A percentile compares a stretch with the other conserved stretches of the same genome.
Evolutionary conservation across 2,113 vertebrate species (phyloP).

Genomic region (Bagarius yarrelli): DNA sequence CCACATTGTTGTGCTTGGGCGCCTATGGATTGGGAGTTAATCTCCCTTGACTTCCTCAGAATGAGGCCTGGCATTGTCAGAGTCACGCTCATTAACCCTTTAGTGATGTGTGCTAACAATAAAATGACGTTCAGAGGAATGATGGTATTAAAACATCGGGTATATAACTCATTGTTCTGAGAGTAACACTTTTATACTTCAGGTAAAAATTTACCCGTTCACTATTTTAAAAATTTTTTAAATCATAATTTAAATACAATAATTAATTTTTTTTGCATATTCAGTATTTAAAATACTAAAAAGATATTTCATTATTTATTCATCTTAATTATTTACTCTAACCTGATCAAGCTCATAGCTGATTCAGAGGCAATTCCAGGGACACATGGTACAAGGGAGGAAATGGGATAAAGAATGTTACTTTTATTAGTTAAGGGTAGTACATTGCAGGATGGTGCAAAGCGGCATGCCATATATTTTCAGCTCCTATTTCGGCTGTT

Average conservation of each 20-base stretch:
- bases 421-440: background rate
- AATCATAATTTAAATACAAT: background rate
- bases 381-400: background rate
- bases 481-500: no score
- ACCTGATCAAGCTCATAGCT: background rate
- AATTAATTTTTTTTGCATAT: background rate
- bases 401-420: background rate
- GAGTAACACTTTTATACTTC: background rate
- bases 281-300: background rate
- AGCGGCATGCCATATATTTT: background rate
- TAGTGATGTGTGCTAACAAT: conserved; percentile 37
- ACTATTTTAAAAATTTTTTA: background rate
- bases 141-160: background rate
- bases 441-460: background rate
- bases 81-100: conserved; percentile 47
- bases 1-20: background rate
- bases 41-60: conserved; percentile 44
- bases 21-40: conserved; percentile 43
- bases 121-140: conserved; percentile 26
- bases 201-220: background rate
- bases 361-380: background rate
- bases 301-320: background rate
- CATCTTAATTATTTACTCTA: background rate
- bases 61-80: conserved; percentile 35
- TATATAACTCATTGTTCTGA: background rate